Evolutionary conservation across 1,140 invertebrate genomes (phyloP).

Genomic region (Cotesia chilonis): DNA sequence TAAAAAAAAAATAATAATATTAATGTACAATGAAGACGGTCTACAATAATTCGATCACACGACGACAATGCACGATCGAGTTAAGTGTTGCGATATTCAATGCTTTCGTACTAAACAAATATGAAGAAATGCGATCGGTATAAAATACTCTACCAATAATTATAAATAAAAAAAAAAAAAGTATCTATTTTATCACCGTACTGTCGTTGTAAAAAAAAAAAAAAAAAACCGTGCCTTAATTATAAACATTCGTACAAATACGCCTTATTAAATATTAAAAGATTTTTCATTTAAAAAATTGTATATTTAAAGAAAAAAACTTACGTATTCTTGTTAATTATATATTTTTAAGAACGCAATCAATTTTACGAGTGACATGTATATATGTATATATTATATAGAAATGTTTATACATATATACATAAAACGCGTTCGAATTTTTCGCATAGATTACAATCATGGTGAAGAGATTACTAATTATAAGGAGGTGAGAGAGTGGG

Average conservation of each 20-base stretch:
- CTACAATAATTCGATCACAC: constrained; percentile 29
- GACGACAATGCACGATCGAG: constrained; percentile 5
- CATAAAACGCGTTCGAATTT: not conserved
- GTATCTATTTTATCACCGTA: not conserved
- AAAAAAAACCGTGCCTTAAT: constrained; percentile 10
- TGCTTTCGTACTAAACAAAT: constrained; percentile 17
- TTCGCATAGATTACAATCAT: not conserved
- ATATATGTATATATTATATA: not conserved
- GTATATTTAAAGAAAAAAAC: no score
- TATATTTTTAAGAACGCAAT: no score
- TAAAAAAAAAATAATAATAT: no score
- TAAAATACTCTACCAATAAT: not conserved
- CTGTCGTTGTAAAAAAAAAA: constrained; percentile 7
- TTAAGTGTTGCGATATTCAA: constrained; percentile 24
- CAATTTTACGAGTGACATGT: no score
- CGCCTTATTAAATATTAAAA: not conserved
- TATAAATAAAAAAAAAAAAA: constrained; percentile 5
- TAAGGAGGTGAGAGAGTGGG: constrained; percentile 16
- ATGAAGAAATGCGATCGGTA: constrained; percentile 14
- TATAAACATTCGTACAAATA: constrained; percentile 22
- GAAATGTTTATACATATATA: not conserved
- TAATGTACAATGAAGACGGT: constrained; percentile 16
- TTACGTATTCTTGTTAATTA: not conserved
- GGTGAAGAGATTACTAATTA: constrained; percentile 2
- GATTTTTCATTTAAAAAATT: no score